These are phyloP conservation scores for Periophthalmus magnuspinnatus DNA, from an alignment of 2,797 vertebrate species.

Conservation along the genomic window DNA sequence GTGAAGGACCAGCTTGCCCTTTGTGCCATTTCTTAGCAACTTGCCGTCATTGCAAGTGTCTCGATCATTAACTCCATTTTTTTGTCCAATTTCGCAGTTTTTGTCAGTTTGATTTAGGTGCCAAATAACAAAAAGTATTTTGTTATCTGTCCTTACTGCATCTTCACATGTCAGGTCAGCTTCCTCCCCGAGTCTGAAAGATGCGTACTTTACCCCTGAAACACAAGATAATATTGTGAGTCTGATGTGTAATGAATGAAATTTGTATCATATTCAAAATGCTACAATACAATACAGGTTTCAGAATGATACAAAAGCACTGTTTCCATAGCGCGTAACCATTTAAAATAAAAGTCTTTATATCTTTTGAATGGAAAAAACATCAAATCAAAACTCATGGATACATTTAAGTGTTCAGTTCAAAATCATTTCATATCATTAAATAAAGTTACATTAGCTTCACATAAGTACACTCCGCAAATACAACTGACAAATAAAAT, in stretches of 20 bases:
- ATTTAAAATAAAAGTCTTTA: too few species aligned
- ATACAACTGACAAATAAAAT: not conserved
- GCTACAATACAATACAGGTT: too few species aligned
- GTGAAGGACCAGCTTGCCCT: constrained; percentile 42
- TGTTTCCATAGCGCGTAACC: too few species aligned
- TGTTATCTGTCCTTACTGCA: constrained; percentile 26
- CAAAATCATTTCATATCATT: too few species aligned
- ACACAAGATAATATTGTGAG: constrained; percentile 1
- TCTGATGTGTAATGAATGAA: too few species aligned
- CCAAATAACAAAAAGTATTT: constrained; percentile 65
- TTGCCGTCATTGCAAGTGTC: constrained; percentile 63
- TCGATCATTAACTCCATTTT: accelerated
- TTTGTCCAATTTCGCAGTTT: constrained; percentile 14
- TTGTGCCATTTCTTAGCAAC: constrained; percentile 38
- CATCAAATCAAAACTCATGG: too few species aligned
- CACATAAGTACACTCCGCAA: too few species aligned
- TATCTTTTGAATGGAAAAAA: too few species aligned
- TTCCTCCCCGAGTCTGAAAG: constrained; percentile 33
- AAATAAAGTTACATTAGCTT: too few species aligned
- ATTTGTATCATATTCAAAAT: too few species aligned
- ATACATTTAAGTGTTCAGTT: not conserved
- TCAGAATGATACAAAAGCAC: too few species aligned
- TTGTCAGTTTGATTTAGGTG: not conserved
- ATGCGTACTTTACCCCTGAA: constrained; percentile 39
- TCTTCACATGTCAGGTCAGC: constrained; percentile 53